A percentile compares a stretch with the other conserved stretches of the same genome.
These are phyloP conservation scores for Nemoura dubitans DNA, from an alignment of 2,888 invertebrate genomes.

Conservation along the genomic window DNA sequence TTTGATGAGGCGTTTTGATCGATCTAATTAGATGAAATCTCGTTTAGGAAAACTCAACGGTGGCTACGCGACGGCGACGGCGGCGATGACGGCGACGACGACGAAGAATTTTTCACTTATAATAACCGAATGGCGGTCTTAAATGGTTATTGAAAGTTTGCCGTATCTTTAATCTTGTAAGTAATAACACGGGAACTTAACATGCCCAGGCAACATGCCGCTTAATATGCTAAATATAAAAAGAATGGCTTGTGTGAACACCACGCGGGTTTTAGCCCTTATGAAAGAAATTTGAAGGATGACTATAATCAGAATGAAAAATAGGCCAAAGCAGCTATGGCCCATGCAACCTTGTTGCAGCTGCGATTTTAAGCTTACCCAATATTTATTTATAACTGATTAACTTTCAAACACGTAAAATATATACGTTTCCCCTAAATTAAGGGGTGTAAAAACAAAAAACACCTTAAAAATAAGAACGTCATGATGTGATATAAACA, in stretches of 20 bases:
- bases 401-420: background rate
- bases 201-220: slow-evolving; percentile 13
- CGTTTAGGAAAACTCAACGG: slow-evolving; percentile 17
- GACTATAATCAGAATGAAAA: background rate
- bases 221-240: slow-evolving; percentile 26
- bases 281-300: background rate
- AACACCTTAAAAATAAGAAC: background rate
- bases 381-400: background rate
- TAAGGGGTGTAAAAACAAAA: background rate
- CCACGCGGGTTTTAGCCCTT: background rate
- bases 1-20: slow-evolving; percentile 30
- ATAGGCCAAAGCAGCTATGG: background rate
- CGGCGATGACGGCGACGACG: background rate
- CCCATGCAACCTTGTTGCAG: background rate
- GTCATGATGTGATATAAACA: background rate
- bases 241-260: background rate
- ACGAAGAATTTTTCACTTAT: slow-evolving; percentile 31
- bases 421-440: background rate
- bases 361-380: background rate
- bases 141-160: slow-evolving; percentile 39
- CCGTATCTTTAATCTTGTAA: slow-evolving; percentile 23
- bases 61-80: background rate
- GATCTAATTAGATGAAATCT: slow-evolving; percentile 34
- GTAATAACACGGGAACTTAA: slow-evolving; percentile 10
- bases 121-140: background rate